A percentile compares a stretch with the other conserved stretches of the same genome.
Conservation (phyloP, 2,797 vertebrate species). For the Leptodactylus fallax region DNA sequence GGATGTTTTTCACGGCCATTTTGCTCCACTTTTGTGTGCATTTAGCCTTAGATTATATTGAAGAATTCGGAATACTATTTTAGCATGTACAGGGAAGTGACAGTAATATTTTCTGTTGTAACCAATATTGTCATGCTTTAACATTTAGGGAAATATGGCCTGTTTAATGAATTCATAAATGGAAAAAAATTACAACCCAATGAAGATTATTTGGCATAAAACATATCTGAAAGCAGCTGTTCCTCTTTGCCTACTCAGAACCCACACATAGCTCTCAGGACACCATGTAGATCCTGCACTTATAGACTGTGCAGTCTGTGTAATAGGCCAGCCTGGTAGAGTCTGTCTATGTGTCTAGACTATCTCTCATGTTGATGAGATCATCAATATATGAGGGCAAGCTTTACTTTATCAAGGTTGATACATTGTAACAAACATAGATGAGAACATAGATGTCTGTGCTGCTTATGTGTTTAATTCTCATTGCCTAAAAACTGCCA, state of each 20-base stretch:
- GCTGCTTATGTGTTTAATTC: not conserved
- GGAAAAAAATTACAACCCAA: not conserved
- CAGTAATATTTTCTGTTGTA: not conserved
- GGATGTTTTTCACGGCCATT: too few species aligned
- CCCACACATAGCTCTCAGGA: not conserved
- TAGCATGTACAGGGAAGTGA: not conserved
- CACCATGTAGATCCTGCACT: not conserved
- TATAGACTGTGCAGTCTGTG: not conserved
- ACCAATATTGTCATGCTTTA: not conserved
- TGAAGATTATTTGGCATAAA: conserved; percentile 12
- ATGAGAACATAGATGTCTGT: not conserved
- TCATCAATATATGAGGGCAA: not conserved
- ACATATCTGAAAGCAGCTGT: not conserved
- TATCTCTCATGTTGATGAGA: not conserved
- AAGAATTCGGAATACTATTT: not conserved
- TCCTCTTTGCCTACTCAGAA: not conserved
- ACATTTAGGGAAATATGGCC: not conserved
- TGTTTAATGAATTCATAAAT: not conserved
- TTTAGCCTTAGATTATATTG: not conserved
- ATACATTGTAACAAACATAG: not conserved
- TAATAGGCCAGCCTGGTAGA: not conserved
- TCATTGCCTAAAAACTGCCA: too few species aligned
- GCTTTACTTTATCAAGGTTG: not conserved
- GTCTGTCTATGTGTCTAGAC: not conserved
- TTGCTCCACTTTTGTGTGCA: too few species aligned